Conservation (phyloP, 2,113 vertebrate species). For the Buteo buteo region DNA sequence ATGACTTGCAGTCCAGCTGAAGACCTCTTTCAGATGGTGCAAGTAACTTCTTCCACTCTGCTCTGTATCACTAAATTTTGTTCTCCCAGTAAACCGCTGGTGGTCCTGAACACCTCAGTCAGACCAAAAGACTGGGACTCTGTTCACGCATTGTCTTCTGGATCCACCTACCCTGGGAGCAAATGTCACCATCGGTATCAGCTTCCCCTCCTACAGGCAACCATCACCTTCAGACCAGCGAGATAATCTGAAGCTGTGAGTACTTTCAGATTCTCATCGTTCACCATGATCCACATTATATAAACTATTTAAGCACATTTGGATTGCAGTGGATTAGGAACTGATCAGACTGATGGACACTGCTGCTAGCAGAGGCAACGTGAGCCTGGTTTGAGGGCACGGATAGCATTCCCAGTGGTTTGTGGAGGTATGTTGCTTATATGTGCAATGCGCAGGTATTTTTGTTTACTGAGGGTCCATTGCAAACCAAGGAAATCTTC, state of each 20-base stretch:
- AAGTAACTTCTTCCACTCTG: neutral
- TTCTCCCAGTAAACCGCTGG: neutral
- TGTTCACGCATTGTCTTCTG: neutral
- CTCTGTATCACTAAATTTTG: fast-evolving
- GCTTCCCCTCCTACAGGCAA: neutral
- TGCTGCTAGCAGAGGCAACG: neutral
- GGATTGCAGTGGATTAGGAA: neutral
- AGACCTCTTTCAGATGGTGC: neutral
- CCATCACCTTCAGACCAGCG: neutral
- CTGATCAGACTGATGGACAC: neutral
- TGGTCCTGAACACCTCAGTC: neutral
- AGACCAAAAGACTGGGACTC: neutral
- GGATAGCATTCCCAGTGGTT: neutral
- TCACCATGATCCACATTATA: neutral
- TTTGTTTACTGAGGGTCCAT: neutral
- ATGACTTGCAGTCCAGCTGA: neutral
- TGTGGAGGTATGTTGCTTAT: neutral
- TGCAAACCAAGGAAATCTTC: neutral
- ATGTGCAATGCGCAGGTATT: neutral
- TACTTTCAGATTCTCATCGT: neutral
- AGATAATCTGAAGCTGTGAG: neutral
- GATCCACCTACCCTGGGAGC: neutral
- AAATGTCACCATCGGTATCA: neutral
- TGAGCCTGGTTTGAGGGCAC: neutral
- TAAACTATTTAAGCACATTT: neutral